A percentile compares a stretch with the other conserved stretches of the same genome.
phyloP scores from a whole-genome alignment of 2,797 vertebrate genomes.

The Tamandua tetradactyla region DNA sequence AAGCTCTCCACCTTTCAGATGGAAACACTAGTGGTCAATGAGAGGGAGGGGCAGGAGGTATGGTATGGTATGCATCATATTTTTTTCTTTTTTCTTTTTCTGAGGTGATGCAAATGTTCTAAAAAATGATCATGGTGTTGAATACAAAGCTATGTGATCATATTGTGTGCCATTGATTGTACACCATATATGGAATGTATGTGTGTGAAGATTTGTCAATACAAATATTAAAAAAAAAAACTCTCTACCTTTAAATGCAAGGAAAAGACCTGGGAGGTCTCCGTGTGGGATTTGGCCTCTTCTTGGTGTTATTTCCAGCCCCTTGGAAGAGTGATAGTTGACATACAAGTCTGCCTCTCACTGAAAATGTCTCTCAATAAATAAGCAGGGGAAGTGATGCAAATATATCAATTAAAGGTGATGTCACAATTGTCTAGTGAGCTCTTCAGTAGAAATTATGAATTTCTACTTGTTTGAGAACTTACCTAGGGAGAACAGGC shows the following conservation, averaged over 20 bases:
- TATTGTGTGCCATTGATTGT: too few relatives aligned
- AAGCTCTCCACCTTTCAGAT: background rate
- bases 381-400: conserved; percentile 70
- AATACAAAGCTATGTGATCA: too few relatives aligned
- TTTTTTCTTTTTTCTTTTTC: too few relatives aligned
- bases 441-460: conserved; percentile 62
- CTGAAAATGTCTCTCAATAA: conserved; percentile 72
- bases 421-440: conserved; percentile 73
- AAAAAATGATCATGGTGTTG: too few relatives aligned
- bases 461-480: conserved; percentile 72
- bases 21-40: too few relatives aligned
- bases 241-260: background rate
- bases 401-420: conserved; percentile 75
- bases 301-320: background rate
- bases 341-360: conserved; percentile 60
- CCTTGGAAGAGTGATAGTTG: conserved; percentile 52
- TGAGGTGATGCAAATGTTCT: too few relatives aligned
- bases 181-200: too few relatives aligned
- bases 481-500: conserved; percentile 50
- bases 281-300: background rate
- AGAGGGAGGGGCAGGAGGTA: too few relatives aligned
- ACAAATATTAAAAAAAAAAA: too few relatives aligned
- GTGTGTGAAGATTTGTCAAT: too few relatives aligned
- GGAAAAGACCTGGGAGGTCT: background rate
- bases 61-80: too few relatives aligned